Base-by-base conservation (phyloP, 2,797 vertebrate genomes). In the Pelodytes ibericus region DNA sequence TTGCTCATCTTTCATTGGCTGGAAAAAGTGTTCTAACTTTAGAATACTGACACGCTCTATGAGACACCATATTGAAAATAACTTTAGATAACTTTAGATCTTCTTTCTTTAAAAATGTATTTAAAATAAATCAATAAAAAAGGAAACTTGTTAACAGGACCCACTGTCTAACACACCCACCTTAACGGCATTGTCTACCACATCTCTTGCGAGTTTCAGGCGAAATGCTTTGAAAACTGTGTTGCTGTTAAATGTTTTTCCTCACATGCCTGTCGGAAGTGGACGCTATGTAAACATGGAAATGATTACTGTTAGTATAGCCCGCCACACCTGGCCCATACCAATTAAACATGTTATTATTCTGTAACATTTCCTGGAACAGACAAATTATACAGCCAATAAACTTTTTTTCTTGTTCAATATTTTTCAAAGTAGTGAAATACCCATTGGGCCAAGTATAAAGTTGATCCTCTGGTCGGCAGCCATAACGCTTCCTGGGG, bases 101-200 rank as follows among this genome's bases (percentile, higher is more conserved):
- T 13, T 2, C 1, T 1, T 8, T 7, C 36, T 39, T 39, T 13
- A 39, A 39, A 39, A 39, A 39, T 13, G 7, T 39, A 1, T 13
- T 39, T 7, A 8, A 39, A 26, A 41, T 8, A 72, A 16, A 62
- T 27, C 72, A 56, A 65, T 47, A 30, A 31, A 41, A 56, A 68
- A 20, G 56, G 3, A 18, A 61, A 78, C 27, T n/a, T n/a, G n/a
- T n/a, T n/a, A n/a, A n/a, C n/a, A 7, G 0, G 11, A 63, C 13
- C 25, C 9, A 53, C n/a, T n/a, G n/a, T n/a, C n/a, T n/a, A n/a
- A n/a, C n/a, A n/a, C n/a, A n/a, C 84, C 82, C 24, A 95, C 95
- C 94, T 94, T 93, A 51, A 95, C 75, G 63, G 94, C 94, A 81
- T 88, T 91, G 74, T 94, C 88, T 79, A 88, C 92, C 2, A 87